A percentile compares a stretch with the other conserved stretches of the same genome.
Conservation (phyloP, 2,797 vertebrate genomes). For the Miichthys miiuy region DNA sequence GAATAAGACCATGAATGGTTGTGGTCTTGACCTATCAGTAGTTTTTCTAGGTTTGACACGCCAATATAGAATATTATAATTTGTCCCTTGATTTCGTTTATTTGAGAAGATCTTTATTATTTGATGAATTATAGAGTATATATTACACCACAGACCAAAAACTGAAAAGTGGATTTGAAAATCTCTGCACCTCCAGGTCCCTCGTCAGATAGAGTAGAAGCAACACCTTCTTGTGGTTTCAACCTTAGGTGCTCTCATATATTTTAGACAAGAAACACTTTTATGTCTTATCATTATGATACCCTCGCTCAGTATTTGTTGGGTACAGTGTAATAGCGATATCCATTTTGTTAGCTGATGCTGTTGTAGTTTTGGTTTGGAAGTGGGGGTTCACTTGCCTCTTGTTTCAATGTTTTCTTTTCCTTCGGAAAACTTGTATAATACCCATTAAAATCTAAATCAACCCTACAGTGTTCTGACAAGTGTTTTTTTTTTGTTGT, state of each 20-base stretch:
- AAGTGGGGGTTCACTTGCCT: slow-evolving; percentile 81
- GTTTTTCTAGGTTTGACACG: slow-evolving; percentile 51
- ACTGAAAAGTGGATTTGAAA: slow-evolving; percentile 64
- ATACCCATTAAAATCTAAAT: slow-evolving; percentile 86
- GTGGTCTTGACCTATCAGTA: slow-evolving; percentile 50
- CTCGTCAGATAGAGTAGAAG: slow-evolving; percentile 65
- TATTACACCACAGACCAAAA: slow-evolving; percentile 80
- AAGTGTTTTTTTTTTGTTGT: slow-evolving; percentile 28
- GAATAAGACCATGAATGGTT: slow-evolving; percentile 42
- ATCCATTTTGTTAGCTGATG: slow-evolving; percentile 82
- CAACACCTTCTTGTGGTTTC: slow-evolving; percentile 65
- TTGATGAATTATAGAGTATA: slow-evolving; percentile 79
- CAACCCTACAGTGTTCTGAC: slow-evolving; percentile 52
- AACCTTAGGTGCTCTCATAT: slow-evolving; percentile 76
- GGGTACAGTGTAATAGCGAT: slow-evolving; percentile 83
- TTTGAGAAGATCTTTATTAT: slow-evolving; percentile 75
- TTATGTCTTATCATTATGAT: slow-evolving; percentile 84
- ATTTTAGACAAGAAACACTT: slow-evolving; percentile 81
- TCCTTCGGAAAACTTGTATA: slow-evolving; percentile 83
- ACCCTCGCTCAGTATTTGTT: slow-evolving; percentile 82
- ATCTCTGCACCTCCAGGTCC: slow-evolving; percentile 70
- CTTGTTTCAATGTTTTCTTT: slow-evolving; percentile 84
- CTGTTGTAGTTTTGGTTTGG: slow-evolving; percentile 85
- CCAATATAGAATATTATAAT: slow-evolving; percentile 67
- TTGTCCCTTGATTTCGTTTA: slow-evolving; percentile 69